Conservation (phyloP, 2,888 invertebrate species). For the Cantharis rufa region DNA sequence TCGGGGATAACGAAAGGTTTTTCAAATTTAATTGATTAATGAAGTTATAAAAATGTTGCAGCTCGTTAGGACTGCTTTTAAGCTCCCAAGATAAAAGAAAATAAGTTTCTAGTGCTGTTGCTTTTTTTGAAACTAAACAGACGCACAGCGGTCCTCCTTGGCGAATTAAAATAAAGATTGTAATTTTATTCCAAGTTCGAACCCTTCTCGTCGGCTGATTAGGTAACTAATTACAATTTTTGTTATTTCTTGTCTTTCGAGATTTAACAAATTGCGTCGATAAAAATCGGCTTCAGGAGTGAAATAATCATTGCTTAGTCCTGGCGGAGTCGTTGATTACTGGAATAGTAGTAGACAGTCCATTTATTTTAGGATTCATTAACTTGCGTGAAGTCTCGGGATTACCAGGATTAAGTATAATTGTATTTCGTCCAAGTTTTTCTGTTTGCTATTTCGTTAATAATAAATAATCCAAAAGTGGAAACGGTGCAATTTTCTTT, state of each 20-base stretch:
- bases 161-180: background rate
- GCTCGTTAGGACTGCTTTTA: background rate
- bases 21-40: background rate
- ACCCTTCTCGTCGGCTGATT: background rate
- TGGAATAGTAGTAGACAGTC: slow-evolving; percentile 12
- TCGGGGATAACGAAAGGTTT: background rate
- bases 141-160: background rate
- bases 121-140: background rate
- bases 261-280: background rate
- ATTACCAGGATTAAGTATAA: slow-evolving; percentile 6
- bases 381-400: slow-evolving; percentile 1
- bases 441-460: background rate
- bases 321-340: slow-evolving; percentile 17
- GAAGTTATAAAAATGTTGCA: background rate
- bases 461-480: background rate
- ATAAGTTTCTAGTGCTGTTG: background rate
- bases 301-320: slow-evolving; percentile 21
- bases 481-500: background rate
- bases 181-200: background rate
- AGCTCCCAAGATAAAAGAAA: background rate
- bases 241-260: background rate
- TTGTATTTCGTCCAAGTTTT: background rate
- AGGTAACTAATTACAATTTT: background rate
- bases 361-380: slow-evolving; percentile 23
- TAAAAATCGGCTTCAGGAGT: slow-evolving; percentile 11